phyloP scores from a whole-genome alignment of 1,140 invertebrate species.

The Ceratitis capitata region DNA sequence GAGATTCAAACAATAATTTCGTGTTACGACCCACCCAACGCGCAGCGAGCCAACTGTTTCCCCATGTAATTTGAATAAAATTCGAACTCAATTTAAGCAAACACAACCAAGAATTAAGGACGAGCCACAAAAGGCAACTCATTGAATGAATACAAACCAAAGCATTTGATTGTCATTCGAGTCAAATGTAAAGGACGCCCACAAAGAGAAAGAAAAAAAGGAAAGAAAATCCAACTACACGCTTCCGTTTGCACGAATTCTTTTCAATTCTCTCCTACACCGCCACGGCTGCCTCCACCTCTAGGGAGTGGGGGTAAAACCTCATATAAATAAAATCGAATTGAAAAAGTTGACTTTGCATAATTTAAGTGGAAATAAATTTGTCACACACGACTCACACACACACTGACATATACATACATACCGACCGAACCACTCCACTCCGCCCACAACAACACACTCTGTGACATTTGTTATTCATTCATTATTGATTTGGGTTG shows the following conservation, averaged over 20 bases:
- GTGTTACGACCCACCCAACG: background rate
- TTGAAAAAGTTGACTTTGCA: slow-evolving; percentile 24
- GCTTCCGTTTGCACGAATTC: slow-evolving; percentile 10
- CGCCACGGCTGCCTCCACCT: background rate
- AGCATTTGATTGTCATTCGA: background rate
- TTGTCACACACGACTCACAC: slow-evolving; percentile 3
- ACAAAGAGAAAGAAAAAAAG: too few relatives aligned
- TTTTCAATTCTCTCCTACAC: too few relatives aligned
- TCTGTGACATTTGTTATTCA: slow-evolving; percentile 25
- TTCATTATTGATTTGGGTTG: slow-evolving; percentile 24
- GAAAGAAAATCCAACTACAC: background rate
- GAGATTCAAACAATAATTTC: background rate
- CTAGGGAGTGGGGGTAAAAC: background rate
- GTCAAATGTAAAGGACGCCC: background rate
- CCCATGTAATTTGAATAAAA: background rate
- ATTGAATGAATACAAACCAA: background rate
- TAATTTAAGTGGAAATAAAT: slow-evolving; percentile 29
- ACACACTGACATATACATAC: too few relatives aligned
- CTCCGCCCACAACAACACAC: background rate
- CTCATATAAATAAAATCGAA: slow-evolving; percentile 12
- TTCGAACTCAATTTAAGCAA: background rate
- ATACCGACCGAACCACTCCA: background rate
- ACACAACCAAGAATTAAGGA: too few relatives aligned
- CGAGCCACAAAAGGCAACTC: background rate
- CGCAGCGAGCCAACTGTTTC: background rate